Percentiles rank a stretch among this genome's conserved stretches.
Conservation (phyloP, 1,140 invertebrate genomes). For the Manduca sexta region DNA sequence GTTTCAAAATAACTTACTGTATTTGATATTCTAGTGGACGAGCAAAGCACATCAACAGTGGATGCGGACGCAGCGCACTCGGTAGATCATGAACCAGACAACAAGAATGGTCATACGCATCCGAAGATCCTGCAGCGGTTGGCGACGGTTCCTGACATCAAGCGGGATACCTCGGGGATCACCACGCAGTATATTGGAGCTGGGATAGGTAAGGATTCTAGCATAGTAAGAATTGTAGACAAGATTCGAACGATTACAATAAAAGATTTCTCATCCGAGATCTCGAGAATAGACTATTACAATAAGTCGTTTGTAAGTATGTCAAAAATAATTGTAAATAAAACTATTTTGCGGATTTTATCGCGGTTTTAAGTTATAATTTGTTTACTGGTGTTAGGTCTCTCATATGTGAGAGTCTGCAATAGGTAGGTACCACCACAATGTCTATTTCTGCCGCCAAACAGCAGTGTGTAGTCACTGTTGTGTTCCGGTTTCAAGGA, state of each 20-base stretch:
- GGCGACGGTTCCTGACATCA: slow-evolving; percentile 62
- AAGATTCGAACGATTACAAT: not conserved
- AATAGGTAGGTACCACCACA: no score
- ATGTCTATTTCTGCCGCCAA: no score
- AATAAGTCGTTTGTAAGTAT: not conserved
- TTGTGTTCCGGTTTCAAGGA: no score
- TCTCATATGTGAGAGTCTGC: no score
- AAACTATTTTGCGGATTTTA: no score
- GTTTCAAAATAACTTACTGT: no score
- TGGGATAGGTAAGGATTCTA: slow-evolving; percentile 43
- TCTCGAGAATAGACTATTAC: not conserved
- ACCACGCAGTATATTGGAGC: slow-evolving; percentile 61
- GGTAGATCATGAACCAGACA: slow-evolving; percentile 11
- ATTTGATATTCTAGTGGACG: slow-evolving; percentile 17
- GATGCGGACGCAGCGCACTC: slow-evolving; percentile 23
- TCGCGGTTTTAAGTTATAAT: no score
- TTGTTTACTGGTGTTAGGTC: no score
- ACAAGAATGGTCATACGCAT: slow-evolving; percentile 36
- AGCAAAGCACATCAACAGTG: slow-evolving; percentile 15
- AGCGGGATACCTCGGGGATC: slow-evolving; percentile 55
- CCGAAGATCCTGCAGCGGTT: slow-evolving; percentile 38
- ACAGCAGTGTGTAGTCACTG: no score
- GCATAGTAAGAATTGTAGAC: not conserved
- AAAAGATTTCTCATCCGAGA: not conserved
- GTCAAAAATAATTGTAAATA: not conserved